Conservation (phyloP, 2,113 vertebrate genomes). For the Sigmodon hispidus region DNA sequence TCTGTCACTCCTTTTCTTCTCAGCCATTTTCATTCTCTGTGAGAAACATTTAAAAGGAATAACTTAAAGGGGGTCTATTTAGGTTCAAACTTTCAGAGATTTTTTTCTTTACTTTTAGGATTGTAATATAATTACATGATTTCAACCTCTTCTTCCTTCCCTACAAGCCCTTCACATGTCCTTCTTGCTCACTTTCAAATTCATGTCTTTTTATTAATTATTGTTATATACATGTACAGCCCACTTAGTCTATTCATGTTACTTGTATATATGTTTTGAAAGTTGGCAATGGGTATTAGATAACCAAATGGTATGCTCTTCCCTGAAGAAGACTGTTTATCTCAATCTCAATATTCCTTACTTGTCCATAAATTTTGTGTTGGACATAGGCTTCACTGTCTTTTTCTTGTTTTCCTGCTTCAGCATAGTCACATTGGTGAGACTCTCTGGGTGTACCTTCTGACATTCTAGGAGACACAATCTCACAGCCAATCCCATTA, state of each 20-base stretch:
- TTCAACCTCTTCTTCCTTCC: not conserved
- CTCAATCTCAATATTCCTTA: not conserved
- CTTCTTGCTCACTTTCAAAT: not conserved
- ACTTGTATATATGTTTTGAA: not conserved
- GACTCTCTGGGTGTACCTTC: not conserved
- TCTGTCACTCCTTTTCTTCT: not conserved
- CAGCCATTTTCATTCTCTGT: not conserved
- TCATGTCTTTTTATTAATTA: not conserved
- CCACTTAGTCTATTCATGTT: not conserved
- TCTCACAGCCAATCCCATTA: not conserved
- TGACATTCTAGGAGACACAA: not conserved
- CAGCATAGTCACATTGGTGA: not conserved
- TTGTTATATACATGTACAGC: not conserved
- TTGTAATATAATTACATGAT: not conserved
- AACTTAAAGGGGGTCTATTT: not conserved
- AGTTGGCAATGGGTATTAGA: not conserved
- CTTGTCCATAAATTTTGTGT: not conserved
- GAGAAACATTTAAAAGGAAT: not conserved
- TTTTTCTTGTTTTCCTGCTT: not conserved
- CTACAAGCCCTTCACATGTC: not conserved
- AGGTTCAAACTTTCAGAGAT: not conserved
- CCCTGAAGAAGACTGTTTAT: no score
- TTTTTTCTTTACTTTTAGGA: not conserved
- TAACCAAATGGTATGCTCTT: not conserved
- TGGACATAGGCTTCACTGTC: rapidly evolving